These are phyloP conservation scores for Eupithecia abbreviata DNA, from an alignment of 2,888 invertebrate genomes.

Conservation along the genomic window DNA sequence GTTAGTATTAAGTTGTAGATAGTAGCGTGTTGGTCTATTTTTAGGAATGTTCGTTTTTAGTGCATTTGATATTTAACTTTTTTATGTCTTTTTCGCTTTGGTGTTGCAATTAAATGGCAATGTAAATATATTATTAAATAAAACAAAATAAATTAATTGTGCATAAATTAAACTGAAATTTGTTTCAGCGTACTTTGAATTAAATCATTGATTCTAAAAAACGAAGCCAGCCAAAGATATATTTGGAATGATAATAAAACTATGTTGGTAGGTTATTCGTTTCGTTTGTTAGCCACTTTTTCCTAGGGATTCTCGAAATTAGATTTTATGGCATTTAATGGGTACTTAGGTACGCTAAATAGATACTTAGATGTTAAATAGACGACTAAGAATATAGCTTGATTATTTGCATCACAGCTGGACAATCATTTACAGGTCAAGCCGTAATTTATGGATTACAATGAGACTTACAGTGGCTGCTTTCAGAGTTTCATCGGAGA, in stretches of 20 bases:
- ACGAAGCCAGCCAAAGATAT: background rate
- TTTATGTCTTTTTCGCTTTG: too few species aligned
- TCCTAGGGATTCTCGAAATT: background rate
- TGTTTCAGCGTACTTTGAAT: background rate
- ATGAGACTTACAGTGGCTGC: slow-evolving; percentile 78
- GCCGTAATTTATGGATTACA: background rate
- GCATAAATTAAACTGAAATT: background rate
- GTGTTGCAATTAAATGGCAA: too few species aligned
- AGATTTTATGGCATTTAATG: background rate
- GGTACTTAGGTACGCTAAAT: background rate
- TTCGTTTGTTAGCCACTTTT: too few species aligned
- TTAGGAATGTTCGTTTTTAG: too few species aligned
- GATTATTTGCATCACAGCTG: background rate
- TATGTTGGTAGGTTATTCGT: too few species aligned
- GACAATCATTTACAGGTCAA: background rate
- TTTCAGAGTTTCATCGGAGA: slow-evolving; percentile 86
- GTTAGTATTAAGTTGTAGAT: too few species aligned
- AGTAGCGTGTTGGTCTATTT: too few species aligned
- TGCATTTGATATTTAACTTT: too few species aligned
- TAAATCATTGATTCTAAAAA: background rate
- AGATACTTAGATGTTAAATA: background rate
- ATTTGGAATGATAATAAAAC: too few species aligned
- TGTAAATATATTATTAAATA: too few species aligned
- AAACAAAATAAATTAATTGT: too few species aligned
- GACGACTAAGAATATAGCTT: background rate